Percentiles rank a stretch among this genome's conserved stretches.
These are phyloP conservation scores for Muricea muricata DNA, from an alignment of 92 coral and sea anemone genomes.

Conservation along the genomic window DNA sequence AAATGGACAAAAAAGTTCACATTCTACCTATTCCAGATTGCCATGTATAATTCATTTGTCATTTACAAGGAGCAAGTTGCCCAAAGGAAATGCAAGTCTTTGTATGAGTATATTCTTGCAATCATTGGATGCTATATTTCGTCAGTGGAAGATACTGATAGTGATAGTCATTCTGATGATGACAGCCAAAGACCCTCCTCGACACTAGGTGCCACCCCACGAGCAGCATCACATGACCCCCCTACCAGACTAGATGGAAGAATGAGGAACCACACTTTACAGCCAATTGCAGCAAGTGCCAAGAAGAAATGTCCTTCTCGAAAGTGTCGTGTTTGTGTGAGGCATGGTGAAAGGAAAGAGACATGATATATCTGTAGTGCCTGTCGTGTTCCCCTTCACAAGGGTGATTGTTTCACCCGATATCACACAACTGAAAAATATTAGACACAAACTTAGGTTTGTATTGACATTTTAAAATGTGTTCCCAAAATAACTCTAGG, in stretches of 20 bases:
- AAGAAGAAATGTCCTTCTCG: constrained; percentile 38
- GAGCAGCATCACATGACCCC: constrained; percentile 16
- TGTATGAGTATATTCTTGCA: constrained; percentile 23
- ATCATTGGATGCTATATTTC: constrained; percentile 5
- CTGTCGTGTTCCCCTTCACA: constrained; percentile 35
- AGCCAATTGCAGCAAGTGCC: constrained; percentile 29
- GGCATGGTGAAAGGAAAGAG: constrained; percentile 28
- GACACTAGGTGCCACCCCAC: neutral
- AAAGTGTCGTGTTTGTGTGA: constrained; percentile 30
- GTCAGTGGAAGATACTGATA: neutral
- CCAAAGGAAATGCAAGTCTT: constrained; percentile 23
- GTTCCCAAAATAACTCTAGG: neutral
- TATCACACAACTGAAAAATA: constrained; percentile 1
- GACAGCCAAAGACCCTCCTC: neutral
- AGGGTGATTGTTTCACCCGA: constrained; percentile 23
- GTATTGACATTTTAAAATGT: neutral
- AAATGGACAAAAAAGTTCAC: constrained; percentile 36
- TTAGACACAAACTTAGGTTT: neutral
- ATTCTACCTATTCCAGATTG: constrained; percentile 46
- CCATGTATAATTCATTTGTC: constrained; percentile 41
- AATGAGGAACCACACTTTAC: constrained; percentile 26
- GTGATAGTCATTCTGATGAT: constrained; percentile 12
- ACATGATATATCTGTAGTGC: constrained; percentile 6
- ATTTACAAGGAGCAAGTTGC: constrained; percentile 42
- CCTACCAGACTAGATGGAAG: constrained; percentile 39